phyloP scores from a whole-genome alignment of 2,797 vertebrate species.

The Gymnopithys bicolor region DNA sequence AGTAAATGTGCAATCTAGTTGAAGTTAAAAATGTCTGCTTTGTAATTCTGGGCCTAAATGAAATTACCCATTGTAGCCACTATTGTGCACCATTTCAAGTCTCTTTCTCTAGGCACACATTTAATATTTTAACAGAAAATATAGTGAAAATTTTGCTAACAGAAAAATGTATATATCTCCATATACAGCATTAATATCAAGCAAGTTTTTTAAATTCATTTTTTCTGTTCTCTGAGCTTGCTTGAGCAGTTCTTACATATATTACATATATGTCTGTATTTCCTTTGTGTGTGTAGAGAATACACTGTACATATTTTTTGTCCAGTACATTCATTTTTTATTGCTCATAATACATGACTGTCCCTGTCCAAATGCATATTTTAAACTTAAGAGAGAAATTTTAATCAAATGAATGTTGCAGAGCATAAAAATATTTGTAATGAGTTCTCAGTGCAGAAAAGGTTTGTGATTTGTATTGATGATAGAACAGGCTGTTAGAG shows the following conservation, averaged over 20 bases:
- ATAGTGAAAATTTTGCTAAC: not conserved
- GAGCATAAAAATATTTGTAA: slow-evolving; percentile 13
- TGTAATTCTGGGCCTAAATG: slow-evolving; percentile 44
- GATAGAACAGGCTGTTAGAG: not conserved
- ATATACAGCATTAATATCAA: not conserved
- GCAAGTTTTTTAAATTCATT: not conserved
- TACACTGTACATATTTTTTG: not conserved
- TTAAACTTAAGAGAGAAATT: slow-evolving; percentile 30
- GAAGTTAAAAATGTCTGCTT: slow-evolving; percentile 60
- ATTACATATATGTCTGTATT: not conserved
- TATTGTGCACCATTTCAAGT: slow-evolving; percentile 12
- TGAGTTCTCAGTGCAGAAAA: not conserved
- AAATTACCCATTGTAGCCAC: slow-evolving; percentile 53
- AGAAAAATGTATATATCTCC: not conserved
- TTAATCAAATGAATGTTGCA: slow-evolving; percentile 26
- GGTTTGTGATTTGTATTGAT: not conserved
- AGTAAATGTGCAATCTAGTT: slow-evolving; percentile 56
- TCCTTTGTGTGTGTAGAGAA: not conserved
- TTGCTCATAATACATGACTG: not conserved
- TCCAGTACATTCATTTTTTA: not conserved
- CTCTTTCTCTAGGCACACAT: not conserved
- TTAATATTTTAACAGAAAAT: slow-evolving; percentile 27
- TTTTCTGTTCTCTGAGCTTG: not conserved
- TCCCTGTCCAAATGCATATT: slow-evolving; percentile 19
- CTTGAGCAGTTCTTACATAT: not conserved